A percentile compares a stretch with the other conserved stretches of the same genome.
Evolutionary conservation across 2,797 vertebrate species (phyloP).

Genomic region (Betta splendens): DNA sequence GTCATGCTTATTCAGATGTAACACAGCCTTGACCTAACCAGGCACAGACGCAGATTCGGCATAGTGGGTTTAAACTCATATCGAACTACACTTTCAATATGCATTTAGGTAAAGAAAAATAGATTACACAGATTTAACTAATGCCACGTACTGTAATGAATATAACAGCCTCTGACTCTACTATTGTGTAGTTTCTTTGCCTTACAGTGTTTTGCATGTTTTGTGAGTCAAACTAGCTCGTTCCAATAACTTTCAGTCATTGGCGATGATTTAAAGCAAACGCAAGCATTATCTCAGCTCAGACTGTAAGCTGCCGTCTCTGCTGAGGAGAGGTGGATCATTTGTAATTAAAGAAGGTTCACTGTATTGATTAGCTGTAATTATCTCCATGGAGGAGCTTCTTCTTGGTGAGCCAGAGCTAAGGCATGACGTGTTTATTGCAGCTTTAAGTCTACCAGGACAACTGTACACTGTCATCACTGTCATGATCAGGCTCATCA

Average conservation of each 20-base stretch:
- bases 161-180: slow-evolving; percentile 6
- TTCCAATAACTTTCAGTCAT: slow-evolving; percentile 6
- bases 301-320: slow-evolving; percentile 14
- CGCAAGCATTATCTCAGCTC: slow-evolving; percentile 8
- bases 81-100: background rate
- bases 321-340: slow-evolving; percentile 25
- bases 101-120: background rate
- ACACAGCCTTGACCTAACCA: slow-evolving; percentile 41
- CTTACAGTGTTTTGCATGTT: background rate
- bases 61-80: slow-evolving; percentile 13
- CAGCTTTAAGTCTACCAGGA: background rate
- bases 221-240: slow-evolving; percentile 17
- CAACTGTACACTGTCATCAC: background rate
- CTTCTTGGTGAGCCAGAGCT: slow-evolving; percentile 32
- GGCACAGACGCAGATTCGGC: slow-evolving; percentile 18
- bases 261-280: slow-evolving; percentile 38
- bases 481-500: background rate
- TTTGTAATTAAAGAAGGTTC: slow-evolving; percentile 42
- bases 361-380: slow-evolving; percentile 31
- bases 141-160: no score
- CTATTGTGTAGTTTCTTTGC: background rate
- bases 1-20: slow-evolving; percentile 66
- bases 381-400: slow-evolving; percentile 20
- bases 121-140: slow-evolving; percentile 8
- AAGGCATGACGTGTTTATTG: slow-evolving; percentile 5